These are phyloP conservation scores for Notocelia uddmanniana DNA, from an alignment of 2,888 invertebrate species.

Conservation along the genomic window DNA sequence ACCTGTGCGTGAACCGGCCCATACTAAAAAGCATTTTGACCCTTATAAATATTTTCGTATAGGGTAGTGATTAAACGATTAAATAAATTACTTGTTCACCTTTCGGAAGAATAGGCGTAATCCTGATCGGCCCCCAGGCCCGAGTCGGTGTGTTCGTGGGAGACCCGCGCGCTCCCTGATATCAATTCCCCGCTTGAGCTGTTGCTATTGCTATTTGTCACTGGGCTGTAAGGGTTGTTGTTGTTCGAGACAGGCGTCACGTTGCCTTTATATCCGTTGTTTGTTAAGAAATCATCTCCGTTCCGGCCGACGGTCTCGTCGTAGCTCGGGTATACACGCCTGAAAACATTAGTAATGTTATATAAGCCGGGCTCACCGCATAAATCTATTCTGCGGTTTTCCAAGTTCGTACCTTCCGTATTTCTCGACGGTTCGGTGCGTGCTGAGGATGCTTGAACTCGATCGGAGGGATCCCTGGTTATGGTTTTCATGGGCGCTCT, in stretches of 20 bases:
- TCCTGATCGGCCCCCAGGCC: constrained; percentile 92
- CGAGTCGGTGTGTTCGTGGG: constrained; percentile 92
- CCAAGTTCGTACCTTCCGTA: constrained; percentile 68
- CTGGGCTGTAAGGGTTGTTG: constrained; percentile 82
- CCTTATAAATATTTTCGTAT: background rate
- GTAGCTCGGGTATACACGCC: constrained; percentile 78
- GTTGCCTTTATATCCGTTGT: constrained; percentile 78
- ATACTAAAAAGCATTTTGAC: no score
- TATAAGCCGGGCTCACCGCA: constrained; percentile 26
- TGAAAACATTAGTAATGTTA: constrained; percentile 57
- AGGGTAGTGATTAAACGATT: constrained; percentile 24
- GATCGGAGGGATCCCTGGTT: constrained; percentile 86
- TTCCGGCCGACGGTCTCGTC: constrained; percentile 69
- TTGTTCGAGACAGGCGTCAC: constrained; percentile 74
- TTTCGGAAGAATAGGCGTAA: constrained; percentile 89
- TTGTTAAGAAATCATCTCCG: constrained; percentile 77
- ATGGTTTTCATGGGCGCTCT: constrained; percentile 70
- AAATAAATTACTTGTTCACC: constrained; percentile 69
- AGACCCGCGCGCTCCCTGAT: constrained; percentile 85
- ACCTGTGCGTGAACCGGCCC: no score
- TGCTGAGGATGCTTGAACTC: constrained; percentile 85
- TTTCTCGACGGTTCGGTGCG: constrained; percentile 84
- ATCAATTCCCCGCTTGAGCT: constrained; percentile 84
- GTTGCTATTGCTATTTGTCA: constrained; percentile 83
- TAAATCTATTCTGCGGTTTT: constrained; percentile 48